Base-by-base conservation (phyloP, 2,113 vertebrate genomes). In the Solenodon paradoxus region DNA sequence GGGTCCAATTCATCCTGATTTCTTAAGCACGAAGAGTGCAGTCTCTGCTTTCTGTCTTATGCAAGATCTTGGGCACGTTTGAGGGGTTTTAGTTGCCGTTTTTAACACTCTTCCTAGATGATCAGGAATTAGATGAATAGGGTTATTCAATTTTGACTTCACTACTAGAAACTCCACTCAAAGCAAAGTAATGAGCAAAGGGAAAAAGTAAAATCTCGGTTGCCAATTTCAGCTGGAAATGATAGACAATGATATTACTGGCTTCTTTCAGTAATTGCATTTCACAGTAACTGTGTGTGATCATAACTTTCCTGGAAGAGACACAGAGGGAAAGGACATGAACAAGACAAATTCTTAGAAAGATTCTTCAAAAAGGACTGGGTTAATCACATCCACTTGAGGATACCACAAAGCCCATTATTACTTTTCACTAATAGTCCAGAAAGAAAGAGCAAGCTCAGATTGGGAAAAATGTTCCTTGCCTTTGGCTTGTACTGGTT, bases 311-410 rank as follows among this genome's bases (percentile, higher is more conserved):
- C 88, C 85, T 94, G 59, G 75, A 92, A 95, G 6, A 94, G 53
- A 88, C 66, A 51, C 59, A 77, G 49, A 64, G 45, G 20, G 5
- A 47, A 51, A 84, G 40, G 51, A 95, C 51, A 63, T n/a, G n/a
- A 87, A 42, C 42, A 85, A 80, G 45, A 84, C n/a, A 88, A 87
- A 80, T 90, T 81, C 89, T 30, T 92, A 81, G 77, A 92, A 92
- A 55, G 40, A 80, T 32, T 92, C 64, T 91, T 95, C 68, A 63
- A 22, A 95, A 85, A 55, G 12, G 17, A 51, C 71, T 51, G 40
- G 40, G 13, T 40, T 69, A 51, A n/a, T 90, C 68, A 80, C 20
- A 75, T 55, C 19, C 38, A 79, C 57, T 92, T 51, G 51, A 92
- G 64, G 26, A 59, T 69, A 38, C 92, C 47, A 75, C 28, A 79